phyloP scores from a whole-genome alignment of 2,888 invertebrate genomes.

The Chrysodeixis includens region DNA sequence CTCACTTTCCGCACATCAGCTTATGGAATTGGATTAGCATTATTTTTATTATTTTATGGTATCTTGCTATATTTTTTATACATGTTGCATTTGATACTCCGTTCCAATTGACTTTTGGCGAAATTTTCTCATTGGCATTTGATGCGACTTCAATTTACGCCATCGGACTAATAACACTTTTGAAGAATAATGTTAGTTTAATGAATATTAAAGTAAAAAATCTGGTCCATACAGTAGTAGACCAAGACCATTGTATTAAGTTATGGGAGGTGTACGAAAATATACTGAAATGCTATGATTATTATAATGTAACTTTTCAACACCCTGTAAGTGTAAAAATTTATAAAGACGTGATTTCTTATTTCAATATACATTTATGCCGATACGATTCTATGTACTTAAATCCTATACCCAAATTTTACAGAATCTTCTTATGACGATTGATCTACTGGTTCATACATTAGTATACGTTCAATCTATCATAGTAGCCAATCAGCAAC shows the following conservation, averaged over 20 bases:
- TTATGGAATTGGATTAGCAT: conserved; percentile 14
- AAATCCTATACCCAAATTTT: conserved; percentile 1
- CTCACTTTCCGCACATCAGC: background rate
- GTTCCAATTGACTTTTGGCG: too few species aligned
- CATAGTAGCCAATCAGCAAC: background rate
- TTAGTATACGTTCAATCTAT: conserved; percentile 20
- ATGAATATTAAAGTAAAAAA: conserved; percentile 25
- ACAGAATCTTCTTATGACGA: conserved; percentile 29
- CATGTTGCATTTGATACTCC: too few species aligned
- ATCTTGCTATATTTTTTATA: background rate
- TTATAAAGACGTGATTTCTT: conserved; percentile 7
- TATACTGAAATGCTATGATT: too few species aligned
- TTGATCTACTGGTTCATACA: conserved; percentile 27
- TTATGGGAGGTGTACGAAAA: conserved; percentile 9
- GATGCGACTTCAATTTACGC: conserved; percentile 20
- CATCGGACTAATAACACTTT: conserved; percentile 10
- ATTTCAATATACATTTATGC: too few species aligned
- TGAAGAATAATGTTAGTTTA: conserved; percentile 27
- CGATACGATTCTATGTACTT: too few species aligned
- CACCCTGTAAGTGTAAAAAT: background rate
- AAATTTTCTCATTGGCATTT: too few species aligned
- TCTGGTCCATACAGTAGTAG: background rate
- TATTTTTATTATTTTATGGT: background rate
- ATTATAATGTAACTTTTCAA: background rate
- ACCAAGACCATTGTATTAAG: background rate